Conservation (phyloP, 2,113 vertebrate genomes). For the Calidris pugnax region DNA sequence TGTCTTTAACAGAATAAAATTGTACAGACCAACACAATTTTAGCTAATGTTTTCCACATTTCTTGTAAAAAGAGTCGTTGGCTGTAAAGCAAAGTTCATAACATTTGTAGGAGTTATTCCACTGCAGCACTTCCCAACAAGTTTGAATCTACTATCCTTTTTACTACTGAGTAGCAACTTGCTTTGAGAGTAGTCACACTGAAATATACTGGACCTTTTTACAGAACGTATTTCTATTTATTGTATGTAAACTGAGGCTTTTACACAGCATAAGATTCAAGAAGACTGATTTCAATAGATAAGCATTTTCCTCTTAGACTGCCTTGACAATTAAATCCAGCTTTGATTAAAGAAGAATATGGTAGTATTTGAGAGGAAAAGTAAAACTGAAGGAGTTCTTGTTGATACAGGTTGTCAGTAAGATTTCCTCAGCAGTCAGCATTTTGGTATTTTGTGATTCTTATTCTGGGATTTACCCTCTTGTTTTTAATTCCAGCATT, state of each 20-base stretch:
- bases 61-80: conserved; percentile 59
- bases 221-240: background rate
- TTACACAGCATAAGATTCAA: background rate
- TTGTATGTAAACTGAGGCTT: background rate
- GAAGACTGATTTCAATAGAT: background rate
- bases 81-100: conserved; percentile 37
- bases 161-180: background rate
- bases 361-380: background rate
- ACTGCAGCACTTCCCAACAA: background rate
- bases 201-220: background rate
- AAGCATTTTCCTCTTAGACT: background rate
- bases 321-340: background rate
- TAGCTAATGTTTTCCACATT: conserved; percentile 86
- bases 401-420: background rate
- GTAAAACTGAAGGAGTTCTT: background rate
- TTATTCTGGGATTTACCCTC: background rate
- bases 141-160: background rate
- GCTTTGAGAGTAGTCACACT: background rate
- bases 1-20: conserved; percentile 83
- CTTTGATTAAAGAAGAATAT: background rate
- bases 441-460: background rate
- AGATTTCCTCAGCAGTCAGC: background rate
- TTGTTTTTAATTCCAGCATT: background rate
- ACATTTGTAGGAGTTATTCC: conserved; percentile 32
- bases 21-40: conserved; percentile 85